Conservation (phyloP, 2,888 invertebrate genomes). For the Fragum whitleyi region DNA sequence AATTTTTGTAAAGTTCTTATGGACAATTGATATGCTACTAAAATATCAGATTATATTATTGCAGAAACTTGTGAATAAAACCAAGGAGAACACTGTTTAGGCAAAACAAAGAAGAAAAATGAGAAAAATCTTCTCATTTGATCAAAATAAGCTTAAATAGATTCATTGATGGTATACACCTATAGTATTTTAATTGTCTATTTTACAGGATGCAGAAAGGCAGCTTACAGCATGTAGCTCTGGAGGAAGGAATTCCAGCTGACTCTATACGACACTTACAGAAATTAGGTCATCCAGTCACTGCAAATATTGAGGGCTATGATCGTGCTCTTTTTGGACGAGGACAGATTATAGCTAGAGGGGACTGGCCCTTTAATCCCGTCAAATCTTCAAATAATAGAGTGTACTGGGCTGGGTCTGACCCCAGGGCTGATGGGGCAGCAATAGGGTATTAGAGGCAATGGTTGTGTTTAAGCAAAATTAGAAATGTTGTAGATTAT, state of each 20-base stretch:
- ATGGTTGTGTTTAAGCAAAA: not conserved
- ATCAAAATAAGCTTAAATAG: too few species aligned
- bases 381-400: constrained; percentile 13
- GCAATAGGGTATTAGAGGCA: constrained; percentile 72
- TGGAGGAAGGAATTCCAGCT: constrained; percentile 79
- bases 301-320: constrained; percentile 67
- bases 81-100: too few species aligned
- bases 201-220: constrained; percentile 58
- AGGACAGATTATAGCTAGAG: constrained; percentile 83
- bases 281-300: constrained; percentile 74
- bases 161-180: too few species aligned
- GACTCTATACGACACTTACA: constrained; percentile 68
- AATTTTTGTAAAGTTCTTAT: too few species aligned
- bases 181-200: too few species aligned
- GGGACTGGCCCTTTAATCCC: constrained; percentile 71
- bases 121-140: too few species aligned
- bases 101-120: too few species aligned
- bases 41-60: too few species aligned
- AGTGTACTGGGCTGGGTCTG: constrained; percentile 82
- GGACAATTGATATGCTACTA: too few species aligned
- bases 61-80: too few species aligned
- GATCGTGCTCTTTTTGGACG: constrained; percentile 78
- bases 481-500: too few species aligned
- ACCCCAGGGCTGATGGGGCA: constrained; percentile 81
- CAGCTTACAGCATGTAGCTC: constrained; percentile 59